Base-by-base conservation (phyloP, 2,888 invertebrate species). In the Charanyca ferruginea region DNA sequence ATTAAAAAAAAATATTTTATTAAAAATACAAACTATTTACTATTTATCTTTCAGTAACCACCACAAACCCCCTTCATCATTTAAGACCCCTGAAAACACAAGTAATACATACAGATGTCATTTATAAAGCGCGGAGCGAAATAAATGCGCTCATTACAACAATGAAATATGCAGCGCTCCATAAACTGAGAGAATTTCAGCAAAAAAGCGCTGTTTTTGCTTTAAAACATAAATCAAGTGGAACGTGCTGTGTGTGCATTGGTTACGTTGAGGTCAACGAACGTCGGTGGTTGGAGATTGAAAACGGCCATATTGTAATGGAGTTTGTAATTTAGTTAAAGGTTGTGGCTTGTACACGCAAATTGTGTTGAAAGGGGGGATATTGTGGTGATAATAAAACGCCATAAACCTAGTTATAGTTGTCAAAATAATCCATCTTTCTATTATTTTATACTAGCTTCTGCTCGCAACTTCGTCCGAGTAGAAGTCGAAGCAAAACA, bases 101-200 rank as follows among this genome's bases (percentile, higher is more conserved):
- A 55, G 54, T 42, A 44, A 60, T 42, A 55, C 42, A 44, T 44
- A 22, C 25, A 73, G 20, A 23, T 60, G 68, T 47, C 25, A 72
- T 74, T 60, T 74, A 54, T 67, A 68, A 55, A 74, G 49, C 69
- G 51, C 38, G 57, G 41, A 45, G 52, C 44, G 38, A 47, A 52
- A 59, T 57, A 77, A 69, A 58, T 60, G 32, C 45, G 47, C 51
- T 75, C 70, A 63, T 79, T 79, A 66, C 55, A 41, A 23, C 32
- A 54, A 51, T 60, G 49, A 71, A 75, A 75, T 64, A 72, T 77
- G 66, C 52, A 60, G 54, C 41, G 41, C 47, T 45, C 5, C 25
- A 28, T 42, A 55, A 55, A 59, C 42, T 13, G 35, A 41, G 16
- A 23, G n/a, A 32, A 66, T 59, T 66, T 64, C 16, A 18, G 20